These are phyloP conservation scores for Leptosomus discolor DNA, from an alignment of 2,113 vertebrate species.

Conservation along the genomic window DNA sequence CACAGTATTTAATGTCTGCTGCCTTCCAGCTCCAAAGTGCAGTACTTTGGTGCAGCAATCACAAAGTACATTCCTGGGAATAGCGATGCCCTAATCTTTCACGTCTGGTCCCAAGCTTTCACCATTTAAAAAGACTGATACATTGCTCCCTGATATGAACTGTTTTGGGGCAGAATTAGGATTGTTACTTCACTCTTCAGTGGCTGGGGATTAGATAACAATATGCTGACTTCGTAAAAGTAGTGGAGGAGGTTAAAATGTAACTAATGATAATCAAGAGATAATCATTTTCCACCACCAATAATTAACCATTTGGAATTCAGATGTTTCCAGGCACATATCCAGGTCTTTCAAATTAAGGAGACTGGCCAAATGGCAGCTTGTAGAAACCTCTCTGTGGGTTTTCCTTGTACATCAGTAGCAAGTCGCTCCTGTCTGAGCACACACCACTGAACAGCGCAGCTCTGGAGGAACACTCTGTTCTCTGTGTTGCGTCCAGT, in stretches of 20 bases:
- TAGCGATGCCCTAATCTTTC: neutral
- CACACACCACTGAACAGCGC: neutral
- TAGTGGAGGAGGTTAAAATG: neutral
- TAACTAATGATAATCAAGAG: neutral
- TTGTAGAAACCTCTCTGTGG: neutral
- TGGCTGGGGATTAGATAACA: neutral
- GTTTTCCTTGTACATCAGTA: neutral
- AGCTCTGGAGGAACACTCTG: neutral
- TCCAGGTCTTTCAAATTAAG: neutral
- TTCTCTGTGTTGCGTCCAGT: neutral
- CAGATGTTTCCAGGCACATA: neutral
- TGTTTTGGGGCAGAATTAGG: neutral
- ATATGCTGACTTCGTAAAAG: neutral
- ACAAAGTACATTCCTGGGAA: neutral
- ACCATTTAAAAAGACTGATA: neutral
- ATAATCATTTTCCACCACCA: neutral
- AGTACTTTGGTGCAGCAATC: neutral
- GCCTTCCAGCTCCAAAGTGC: neutral
- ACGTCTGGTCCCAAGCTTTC: neutral
- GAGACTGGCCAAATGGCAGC: neutral
- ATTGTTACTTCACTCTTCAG: neutral
- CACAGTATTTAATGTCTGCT: neutral
- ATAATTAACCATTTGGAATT: conserved; percentile 24
- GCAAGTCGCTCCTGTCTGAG: neutral
- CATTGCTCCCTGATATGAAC: neutral